Conservation (phyloP, 2,888 invertebrate species). For the Hirtodrosophila trivittata region DNA sequence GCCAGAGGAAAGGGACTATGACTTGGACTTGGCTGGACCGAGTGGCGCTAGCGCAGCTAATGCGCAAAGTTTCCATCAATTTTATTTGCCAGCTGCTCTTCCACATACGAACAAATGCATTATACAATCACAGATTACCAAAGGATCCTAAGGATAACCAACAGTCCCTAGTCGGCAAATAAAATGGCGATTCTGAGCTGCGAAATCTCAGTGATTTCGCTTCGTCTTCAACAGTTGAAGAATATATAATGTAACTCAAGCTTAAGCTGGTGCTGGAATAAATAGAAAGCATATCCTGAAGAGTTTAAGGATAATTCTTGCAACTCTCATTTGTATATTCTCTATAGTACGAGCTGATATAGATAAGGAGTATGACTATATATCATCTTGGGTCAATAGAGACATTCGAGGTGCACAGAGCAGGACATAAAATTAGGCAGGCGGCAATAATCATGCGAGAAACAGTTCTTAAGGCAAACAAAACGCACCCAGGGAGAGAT, state of each 20-base stretch:
- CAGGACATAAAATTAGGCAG: constrained; percentile 71
- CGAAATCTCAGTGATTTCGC: too few species aligned
- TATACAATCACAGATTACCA: neutral
- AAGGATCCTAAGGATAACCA: neutral
- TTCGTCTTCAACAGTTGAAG: too few species aligned
- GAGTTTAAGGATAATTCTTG: too few species aligned
- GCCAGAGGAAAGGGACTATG: constrained; percentile 1
- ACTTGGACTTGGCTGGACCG: constrained; percentile 70
- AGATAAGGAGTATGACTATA: too few species aligned
- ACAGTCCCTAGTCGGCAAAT: neutral
- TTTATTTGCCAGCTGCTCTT: constrained; percentile 62
- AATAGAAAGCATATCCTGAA: too few species aligned
- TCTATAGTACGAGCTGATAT: too few species aligned
- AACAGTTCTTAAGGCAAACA: constrained; percentile 73
- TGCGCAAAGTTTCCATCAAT: constrained; percentile 70
- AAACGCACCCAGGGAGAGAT: constrained; percentile 64
- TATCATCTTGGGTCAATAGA: constrained; percentile 39
- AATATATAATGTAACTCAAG: too few species aligned
- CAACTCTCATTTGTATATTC: too few species aligned
- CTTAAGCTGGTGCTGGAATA: too few species aligned
- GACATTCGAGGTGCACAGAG: constrained; percentile 55
- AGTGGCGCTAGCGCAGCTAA: constrained; percentile 70
- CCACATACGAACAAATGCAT: constrained; percentile 12
- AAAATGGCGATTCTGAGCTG: too few species aligned
- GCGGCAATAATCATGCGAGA: constrained; percentile 69